Evolutionary conservation across 1,140 invertebrate genomes (phyloP).

Genomic region (Habropoda laboriosa): DNA sequence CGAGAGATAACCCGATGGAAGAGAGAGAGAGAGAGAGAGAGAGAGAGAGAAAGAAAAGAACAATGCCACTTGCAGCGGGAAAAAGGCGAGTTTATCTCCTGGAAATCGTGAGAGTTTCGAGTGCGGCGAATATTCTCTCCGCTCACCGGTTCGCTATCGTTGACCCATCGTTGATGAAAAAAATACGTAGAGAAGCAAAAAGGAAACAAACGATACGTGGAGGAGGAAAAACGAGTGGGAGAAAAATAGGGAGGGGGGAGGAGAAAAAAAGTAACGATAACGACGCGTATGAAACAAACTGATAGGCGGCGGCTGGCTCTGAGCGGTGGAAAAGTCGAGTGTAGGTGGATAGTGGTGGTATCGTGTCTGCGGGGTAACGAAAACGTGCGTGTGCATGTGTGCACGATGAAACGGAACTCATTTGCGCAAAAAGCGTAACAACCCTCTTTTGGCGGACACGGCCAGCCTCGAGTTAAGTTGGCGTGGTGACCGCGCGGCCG

Average conservation of each 20-base stretch:
- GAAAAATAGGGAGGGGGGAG: neutral
- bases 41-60: neutral
- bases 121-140: neutral
- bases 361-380: no score
- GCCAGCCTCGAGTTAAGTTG: slow-evolving; percentile 40
- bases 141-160: neutral
- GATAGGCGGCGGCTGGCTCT: neutral
- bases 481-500: slow-evolving; percentile 21
- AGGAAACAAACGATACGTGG: no score
- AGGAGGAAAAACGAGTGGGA: neutral
- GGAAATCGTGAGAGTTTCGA: slow-evolving; percentile 30
- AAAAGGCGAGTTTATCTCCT: slow-evolving; percentile 1
- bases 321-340: neutral
- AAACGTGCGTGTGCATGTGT: neutral
- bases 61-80: neutral
- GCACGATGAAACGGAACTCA: slow-evolving; percentile 23
- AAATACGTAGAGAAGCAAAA: neutral
- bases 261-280: slow-evolving; percentile 2
- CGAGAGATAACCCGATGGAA: neutral
- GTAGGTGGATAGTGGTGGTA: neutral
- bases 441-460: slow-evolving; percentile 9
- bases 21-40: no score
- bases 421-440: slow-evolving; percentile 37
- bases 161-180: slow-evolving; percentile 13
- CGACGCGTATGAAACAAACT: slow-evolving; percentile 6